These are phyloP conservation scores for Lingula anatina DNA, from an alignment of 2,888 invertebrate species.

Conservation along the genomic window DNA sequence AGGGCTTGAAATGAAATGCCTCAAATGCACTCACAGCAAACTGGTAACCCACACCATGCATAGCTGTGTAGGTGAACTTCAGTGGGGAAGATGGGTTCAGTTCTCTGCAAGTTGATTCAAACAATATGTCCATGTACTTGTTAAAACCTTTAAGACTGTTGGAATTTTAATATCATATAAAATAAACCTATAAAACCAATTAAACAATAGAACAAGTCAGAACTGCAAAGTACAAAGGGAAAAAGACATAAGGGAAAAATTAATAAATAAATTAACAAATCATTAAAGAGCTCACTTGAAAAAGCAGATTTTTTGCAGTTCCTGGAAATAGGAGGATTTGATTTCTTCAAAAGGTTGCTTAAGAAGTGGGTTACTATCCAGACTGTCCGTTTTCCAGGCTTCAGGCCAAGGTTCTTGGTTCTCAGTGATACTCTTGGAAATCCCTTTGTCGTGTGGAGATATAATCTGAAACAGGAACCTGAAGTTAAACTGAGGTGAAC, in stretches of 20 bases:
- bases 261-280: too few relatives aligned
- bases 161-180: too few relatives aligned
- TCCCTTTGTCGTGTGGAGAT: constrained; percentile 81
- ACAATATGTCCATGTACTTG: too few relatives aligned
- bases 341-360: constrained; percentile 69
- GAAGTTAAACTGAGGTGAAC: too few relatives aligned
- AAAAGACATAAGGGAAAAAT: too few relatives aligned
- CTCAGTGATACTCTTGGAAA: constrained; percentile 71
- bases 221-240: neutral
- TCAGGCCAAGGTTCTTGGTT: constrained; percentile 71
- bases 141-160: too few relatives aligned
- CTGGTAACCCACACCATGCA: constrained; percentile 93
- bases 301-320: too few relatives aligned
- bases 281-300: too few relatives aligned
- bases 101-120: too few relatives aligned
- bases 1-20: constrained; percentile 61
- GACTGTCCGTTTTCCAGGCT: constrained; percentile 68
- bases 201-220: too few relatives aligned
- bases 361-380: constrained; percentile 56
- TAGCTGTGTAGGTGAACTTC: constrained; percentile 84
- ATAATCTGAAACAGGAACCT: constrained; percentile 74
- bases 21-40: constrained; percentile 73
- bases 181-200: too few relatives aligned
- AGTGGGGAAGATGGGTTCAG: constrained; percentile 51
- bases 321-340: constrained; percentile 40